phyloP scores from a whole-genome alignment of 1,140 invertebrate species.

The Scaptomyza graminum region DNA sequence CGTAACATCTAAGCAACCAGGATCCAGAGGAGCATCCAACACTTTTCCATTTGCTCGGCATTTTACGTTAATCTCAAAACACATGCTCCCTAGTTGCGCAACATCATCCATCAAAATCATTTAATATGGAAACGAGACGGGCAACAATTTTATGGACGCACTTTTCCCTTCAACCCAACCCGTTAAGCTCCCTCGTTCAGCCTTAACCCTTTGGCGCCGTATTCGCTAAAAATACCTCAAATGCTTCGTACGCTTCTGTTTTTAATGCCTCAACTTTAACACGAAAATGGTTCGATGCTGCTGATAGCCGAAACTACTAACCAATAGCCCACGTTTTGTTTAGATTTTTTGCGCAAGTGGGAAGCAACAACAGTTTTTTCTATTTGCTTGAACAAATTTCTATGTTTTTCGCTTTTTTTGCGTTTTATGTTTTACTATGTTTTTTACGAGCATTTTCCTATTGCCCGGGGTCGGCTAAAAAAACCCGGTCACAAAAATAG shows the following conservation, averaged over 20 bases:
- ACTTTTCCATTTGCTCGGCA: slow-evolving; percentile 49
- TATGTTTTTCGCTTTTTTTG: slow-evolving; percentile 26
- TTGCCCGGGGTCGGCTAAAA: neutral
- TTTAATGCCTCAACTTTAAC: slow-evolving; percentile 72
- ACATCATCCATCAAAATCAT: slow-evolving; percentile 80
- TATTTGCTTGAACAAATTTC: slow-evolving; percentile 46
- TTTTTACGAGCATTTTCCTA: slow-evolving; percentile 52
- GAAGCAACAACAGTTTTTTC: slow-evolving; percentile 36
- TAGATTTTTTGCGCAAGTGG: slow-evolving; percentile 27
- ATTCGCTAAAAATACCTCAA: neutral
- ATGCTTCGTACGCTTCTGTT: slow-evolving; percentile 8
- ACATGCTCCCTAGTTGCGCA: slow-evolving; percentile 77
- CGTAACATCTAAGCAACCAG: slow-evolving; percentile 21
- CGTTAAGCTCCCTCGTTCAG: slow-evolving; percentile 1
- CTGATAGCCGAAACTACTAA: slow-evolving; percentile 31
- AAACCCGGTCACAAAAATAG: slow-evolving; percentile 21
- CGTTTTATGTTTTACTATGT: slow-evolving; percentile 4
- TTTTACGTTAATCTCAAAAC: slow-evolving; percentile 67
- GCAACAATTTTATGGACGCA: slow-evolving; percentile 65
- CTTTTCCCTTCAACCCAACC: slow-evolving; percentile 5
- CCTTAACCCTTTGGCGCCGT: slow-evolving; percentile 59
- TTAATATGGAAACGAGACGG: slow-evolving; percentile 75
- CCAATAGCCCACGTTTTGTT: slow-evolving; percentile 50
- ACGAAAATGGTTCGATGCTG: slow-evolving; percentile 44
- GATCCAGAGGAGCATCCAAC: slow-evolving; percentile 18